These are phyloP conservation scores for Gavialis gangeticus DNA, from an alignment of 2,113 vertebrate genomes.

Conservation along the genomic window DNA sequence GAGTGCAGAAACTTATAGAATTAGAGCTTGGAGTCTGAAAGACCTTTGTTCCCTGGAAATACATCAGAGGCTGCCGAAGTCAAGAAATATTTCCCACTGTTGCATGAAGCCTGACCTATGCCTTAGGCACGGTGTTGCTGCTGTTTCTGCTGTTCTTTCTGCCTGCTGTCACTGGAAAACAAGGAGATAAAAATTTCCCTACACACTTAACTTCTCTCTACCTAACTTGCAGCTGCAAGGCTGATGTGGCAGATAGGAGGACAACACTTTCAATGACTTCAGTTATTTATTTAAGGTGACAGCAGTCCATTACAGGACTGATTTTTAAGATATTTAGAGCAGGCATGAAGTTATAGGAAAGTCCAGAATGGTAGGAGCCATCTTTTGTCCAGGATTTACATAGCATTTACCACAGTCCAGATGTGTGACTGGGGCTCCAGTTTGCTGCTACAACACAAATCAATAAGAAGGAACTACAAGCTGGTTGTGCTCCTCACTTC, in stretches of 20 bases:
- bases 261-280: not conserved
- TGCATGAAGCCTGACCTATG: not conserved
- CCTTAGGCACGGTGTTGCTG: not conserved
- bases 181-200: too few species aligned
- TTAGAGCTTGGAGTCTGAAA: not conserved
- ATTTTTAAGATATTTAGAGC: not conserved
- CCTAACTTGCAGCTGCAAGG: not conserved
- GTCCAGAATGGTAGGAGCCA: not conserved
- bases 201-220: too few species aligned
- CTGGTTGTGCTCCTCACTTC: not conserved
- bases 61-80: accelerated
- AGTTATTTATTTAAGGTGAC: not conserved
- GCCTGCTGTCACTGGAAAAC: too few species aligned
- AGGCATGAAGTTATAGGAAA: not conserved
- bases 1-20: not conserved
- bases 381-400: not conserved
- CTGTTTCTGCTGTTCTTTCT: too few species aligned
- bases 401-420: not conserved
- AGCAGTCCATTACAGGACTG: not conserved
- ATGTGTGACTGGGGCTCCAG: not conserved
- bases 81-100: not conserved
- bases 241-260: too few species aligned
- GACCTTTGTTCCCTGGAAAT: not conserved
- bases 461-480: not conserved
- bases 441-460: not conserved